Base-by-base conservation (phyloP, 2,797 vertebrate genomes). In the Sebastes iracundus region DNA sequence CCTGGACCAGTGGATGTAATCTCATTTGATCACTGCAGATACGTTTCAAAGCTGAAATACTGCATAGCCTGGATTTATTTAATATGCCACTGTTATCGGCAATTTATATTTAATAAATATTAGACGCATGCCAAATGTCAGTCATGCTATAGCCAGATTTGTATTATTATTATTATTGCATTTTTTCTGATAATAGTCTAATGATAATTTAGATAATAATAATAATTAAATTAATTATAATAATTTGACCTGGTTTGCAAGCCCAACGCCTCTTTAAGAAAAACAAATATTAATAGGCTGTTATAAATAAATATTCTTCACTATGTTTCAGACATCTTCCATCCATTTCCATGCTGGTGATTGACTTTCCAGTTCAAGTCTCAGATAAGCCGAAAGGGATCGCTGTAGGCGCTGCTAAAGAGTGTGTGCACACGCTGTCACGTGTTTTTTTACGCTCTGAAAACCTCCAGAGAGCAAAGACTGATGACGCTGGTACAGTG, bases 331-430 rank as follows among this genome's bases (percentile, higher is more conserved):
- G 46, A 61, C 66, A 69, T 82, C 22, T 35, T 33, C 55, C 72
- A 78, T 46, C 75, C 66, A 66, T 84, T 84, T 77, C 84, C 71
- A 82, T 69, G 74, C 61, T 79, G 71, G 30, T 88, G 90, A 88
- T 79, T 89, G 90, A 79, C 87, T 88, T 72, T 86, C 63, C 87
- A 89, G 94, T 94, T 95, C 89, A 95, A 87, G 88, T 96, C 95
- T 91, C 93, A 61, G 86, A 87, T 93, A 91, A 94, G 87, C 96
- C 96, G 96, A 96, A 95, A 96, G 95, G 94, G 95, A 96, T 96
- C 96, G 96, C 96, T 96, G 94, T 94, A 95, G 95, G 95, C 96
- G 95, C 94, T 96, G 90, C 91, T 95, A 96, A 95, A 94, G 94
- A 94, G 86, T 86, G 88, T 91, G 91, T 86, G 92, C 90, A 83